A percentile compares a stretch with the other conserved stretches of the same genome.
phyloP scores from a whole-genome alignment of 2,113 vertebrate species.

The Cheirogaleus medius region DNA sequence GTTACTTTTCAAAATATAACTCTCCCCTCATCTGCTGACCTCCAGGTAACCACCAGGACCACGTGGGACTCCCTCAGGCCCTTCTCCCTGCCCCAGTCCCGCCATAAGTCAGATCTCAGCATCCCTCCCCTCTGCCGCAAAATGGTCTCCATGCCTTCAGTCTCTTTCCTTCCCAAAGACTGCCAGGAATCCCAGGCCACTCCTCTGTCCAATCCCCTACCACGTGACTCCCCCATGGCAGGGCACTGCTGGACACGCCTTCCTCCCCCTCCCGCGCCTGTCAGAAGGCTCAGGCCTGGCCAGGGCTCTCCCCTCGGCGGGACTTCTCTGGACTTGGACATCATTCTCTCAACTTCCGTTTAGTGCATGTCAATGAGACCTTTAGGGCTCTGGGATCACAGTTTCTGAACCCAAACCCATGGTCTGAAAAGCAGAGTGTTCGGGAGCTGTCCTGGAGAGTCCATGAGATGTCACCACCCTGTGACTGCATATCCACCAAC shows the following conservation, averaged over 20 bases:
- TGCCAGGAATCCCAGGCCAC: not conserved
- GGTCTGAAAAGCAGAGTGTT: not conserved
- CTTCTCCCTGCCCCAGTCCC: not conserved
- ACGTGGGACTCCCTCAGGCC: not conserved
- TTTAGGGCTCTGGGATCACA: not conserved
- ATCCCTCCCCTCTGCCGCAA: not conserved
- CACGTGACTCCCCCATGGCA: fast-evolving
- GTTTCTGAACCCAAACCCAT: not conserved
- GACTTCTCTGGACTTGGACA: not conserved
- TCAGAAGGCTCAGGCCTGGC: not conserved
- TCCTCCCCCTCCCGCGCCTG: not conserved
- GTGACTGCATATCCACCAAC: not conserved
- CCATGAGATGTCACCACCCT: not conserved
- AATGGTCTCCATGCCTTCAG: not conserved
- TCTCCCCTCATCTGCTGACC: not conserved
- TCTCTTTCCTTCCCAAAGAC: not conserved
- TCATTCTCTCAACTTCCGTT: not conserved
- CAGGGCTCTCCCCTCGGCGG: not conserved
- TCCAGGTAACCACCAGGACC: not conserved
- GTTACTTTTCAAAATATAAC: not conserved
- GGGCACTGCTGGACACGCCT: too few species aligned
- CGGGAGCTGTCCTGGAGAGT: too few species aligned
- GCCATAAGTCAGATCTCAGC: not conserved
- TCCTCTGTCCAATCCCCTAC: not conserved
- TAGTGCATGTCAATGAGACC: not conserved